Evolutionary conservation across 2,113 vertebrate genomes (phyloP), one percentile per base, ranked within the genome.

Genomic region (Charina bottae): DNA sequence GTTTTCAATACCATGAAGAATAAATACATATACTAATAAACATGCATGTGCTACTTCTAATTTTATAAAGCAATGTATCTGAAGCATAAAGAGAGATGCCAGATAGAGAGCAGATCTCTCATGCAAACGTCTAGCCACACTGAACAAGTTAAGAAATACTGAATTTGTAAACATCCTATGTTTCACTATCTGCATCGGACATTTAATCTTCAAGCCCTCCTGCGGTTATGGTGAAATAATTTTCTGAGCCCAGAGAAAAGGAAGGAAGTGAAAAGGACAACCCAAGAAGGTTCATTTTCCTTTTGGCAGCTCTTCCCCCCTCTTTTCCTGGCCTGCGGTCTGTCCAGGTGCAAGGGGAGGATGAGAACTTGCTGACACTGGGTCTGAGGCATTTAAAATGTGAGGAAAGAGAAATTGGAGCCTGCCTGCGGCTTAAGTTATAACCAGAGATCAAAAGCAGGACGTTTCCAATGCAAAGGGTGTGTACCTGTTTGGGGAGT

Each of bases 361-460:
- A 96, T 93, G 87, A 96, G 89, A 97, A 97, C 94, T 96, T 96
- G 96, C 96, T 97, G 96, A 97, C 87, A 89, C 6, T 91, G 88
- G 55, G 92, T 96, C 96, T 92, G 54, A 95, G 95, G 95, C 88
- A 83, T 94, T 94, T 94, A 96, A 96, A 96, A 96, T 96, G 91
- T 96, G 95, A 97, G 95, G 93, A 96, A 95, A 97, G 95, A 94
- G 96, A 97, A 98, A 97, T 95, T 96, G 93, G 97, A 96, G 15
- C 62, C 94, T 88, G 28, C 24, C 84, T 92, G 92, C 93, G 94
- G 93, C 96, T 97, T 95, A 85, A 95, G 94, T 23, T 93, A 95
- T 96, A 96, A 93, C n/a, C 33, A 58, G 85, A 96, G 93, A 97
- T 97, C 94, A 96, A 94, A 78, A 96, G 93, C 83, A 72, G 87